Conservation (phyloP, 2,888 invertebrate species). For the Leuctra nigra region DNA sequence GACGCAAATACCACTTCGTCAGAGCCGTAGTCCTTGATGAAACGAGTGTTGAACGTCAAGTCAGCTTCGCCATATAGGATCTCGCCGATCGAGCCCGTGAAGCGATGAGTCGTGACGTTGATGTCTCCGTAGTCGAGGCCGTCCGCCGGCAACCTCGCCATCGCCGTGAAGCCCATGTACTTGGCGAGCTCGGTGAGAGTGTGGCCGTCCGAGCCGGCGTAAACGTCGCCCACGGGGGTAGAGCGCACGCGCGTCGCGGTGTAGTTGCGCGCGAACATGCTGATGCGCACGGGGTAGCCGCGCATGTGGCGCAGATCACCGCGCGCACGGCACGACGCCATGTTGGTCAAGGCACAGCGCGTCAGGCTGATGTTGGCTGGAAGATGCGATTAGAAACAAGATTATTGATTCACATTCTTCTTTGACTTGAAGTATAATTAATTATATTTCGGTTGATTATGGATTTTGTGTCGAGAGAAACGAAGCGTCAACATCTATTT, state of each 20-base stretch:
- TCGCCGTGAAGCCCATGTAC: constrained; percentile 29
- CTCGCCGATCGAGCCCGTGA: constrained; percentile 39
- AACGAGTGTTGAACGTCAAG: constrained; percentile 41
- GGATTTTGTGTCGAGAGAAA: too few species aligned
- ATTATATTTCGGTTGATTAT: too few species aligned
- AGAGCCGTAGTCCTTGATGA: constrained; percentile 37
- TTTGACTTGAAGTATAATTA: too few species aligned
- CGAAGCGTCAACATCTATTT: too few species aligned
- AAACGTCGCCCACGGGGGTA: background rate
- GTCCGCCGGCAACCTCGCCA: constrained; percentile 19
- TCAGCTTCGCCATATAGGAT: constrained; percentile 37
- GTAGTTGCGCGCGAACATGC: constrained; percentile 37
- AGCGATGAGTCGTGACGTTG: constrained; percentile 22
- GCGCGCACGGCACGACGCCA: background rate
- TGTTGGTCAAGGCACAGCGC: background rate
- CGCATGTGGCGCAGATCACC: constrained; percentile 32
- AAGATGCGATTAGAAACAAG: background rate
- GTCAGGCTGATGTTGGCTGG: background rate
- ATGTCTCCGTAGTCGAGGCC: constrained; percentile 33
- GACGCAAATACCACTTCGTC: constrained; percentile 38
- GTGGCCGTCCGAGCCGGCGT: constrained; percentile 24
- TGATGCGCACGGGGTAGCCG: constrained; percentile 37
- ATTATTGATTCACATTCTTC: background rate
- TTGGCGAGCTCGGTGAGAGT: constrained; percentile 22
- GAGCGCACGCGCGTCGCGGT: constrained; percentile 30